Evolutionary conservation across 2,888 invertebrate genomes (phyloP).

Genomic region (Suillia variegata): DNA sequence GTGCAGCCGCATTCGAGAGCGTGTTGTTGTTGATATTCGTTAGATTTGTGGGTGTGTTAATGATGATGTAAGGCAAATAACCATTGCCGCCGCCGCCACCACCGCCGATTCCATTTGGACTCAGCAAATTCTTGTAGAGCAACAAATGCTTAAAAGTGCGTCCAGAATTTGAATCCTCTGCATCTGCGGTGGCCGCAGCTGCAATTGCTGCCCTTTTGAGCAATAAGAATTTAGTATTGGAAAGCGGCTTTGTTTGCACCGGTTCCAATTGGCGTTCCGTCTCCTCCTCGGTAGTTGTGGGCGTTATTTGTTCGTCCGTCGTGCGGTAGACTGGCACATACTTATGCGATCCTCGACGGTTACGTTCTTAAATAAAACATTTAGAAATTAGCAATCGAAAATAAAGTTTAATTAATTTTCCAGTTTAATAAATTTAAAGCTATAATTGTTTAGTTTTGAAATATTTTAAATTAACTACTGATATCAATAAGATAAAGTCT

Average conservation of each 20-base stretch:
- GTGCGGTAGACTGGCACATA: neutral
- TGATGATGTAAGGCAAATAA: conserved; percentile 20
- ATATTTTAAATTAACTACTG: too few relatives aligned
- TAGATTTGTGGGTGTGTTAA: conserved; percentile 13
- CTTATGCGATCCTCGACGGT: too few relatives aligned
- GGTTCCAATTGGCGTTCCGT: conserved; percentile 3
- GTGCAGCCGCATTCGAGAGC: neutral
- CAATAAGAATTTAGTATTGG: neutral
- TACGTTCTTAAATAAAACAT: too few relatives aligned
- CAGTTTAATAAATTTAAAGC: neutral
- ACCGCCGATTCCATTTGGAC: neutral
- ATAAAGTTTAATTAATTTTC: too few relatives aligned
- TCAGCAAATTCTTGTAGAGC: neutral
- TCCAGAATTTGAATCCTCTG: neutral
- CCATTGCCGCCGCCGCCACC: conserved; percentile 30
- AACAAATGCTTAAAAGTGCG: conserved; percentile 9
- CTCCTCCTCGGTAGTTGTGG: conserved; percentile 27
- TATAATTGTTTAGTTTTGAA: neutral
- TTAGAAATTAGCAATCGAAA: too few relatives aligned
- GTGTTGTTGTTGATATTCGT: conserved; percentile 18
- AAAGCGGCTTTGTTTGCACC: neutral
- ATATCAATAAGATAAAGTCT: too few relatives aligned
- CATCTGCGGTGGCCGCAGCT: conserved; percentile 1
- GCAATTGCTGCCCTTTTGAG: conserved; percentile 27
- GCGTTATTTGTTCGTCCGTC: neutral